These are phyloP conservation scores for Arge pagana DNA, from an alignment of 2,888 invertebrate genomes.

Conservation along the genomic window DNA sequence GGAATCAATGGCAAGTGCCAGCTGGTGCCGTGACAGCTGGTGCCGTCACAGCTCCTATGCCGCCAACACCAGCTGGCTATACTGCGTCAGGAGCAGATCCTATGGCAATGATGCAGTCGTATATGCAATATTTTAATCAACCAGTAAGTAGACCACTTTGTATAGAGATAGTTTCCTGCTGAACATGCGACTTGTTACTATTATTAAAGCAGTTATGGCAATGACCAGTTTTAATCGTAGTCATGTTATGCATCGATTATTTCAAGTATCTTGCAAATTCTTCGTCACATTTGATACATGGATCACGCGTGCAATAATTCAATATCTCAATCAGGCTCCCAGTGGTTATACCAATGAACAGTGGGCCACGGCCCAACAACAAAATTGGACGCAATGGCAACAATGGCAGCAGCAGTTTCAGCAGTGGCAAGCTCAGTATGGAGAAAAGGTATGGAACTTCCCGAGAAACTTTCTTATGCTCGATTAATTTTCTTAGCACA, in stretches of 20 bases:
- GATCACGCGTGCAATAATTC: not conserved
- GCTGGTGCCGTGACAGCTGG: slow-evolving; percentile 47
- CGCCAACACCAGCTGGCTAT: slow-evolving; percentile 55
- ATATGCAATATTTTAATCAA: slow-evolving; percentile 57
- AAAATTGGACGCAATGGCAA: slow-evolving; percentile 75
- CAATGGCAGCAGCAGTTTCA: slow-evolving; percentile 80
- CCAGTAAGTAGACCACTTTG: slow-evolving; percentile 49
- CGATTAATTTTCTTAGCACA: too few relatives aligned
- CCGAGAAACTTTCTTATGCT: too few relatives aligned
- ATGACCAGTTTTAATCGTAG: too few relatives aligned
- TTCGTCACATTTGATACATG: too few relatives aligned
- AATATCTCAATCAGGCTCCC: slow-evolving; percentile 44
- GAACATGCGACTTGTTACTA: too few relatives aligned
- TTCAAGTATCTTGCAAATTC: too few relatives aligned
- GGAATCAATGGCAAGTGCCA: slow-evolving; percentile 56
- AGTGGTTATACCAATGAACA: slow-evolving; percentile 67
- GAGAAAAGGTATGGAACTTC: slow-evolving; percentile 70
- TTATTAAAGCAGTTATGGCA: too few relatives aligned
- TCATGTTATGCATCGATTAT: too few relatives aligned
- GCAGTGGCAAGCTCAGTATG: slow-evolving; percentile 77
- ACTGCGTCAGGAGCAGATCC: slow-evolving; percentile 51
- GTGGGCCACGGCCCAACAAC: slow-evolving; percentile 72
- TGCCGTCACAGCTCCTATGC: slow-evolving; percentile 47
- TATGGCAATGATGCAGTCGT: slow-evolving; percentile 54
- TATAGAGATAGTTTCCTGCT: too few relatives aligned